Conservation (phyloP, 2,113 vertebrate genomes). For the Potamarius usumacintae region DNA sequence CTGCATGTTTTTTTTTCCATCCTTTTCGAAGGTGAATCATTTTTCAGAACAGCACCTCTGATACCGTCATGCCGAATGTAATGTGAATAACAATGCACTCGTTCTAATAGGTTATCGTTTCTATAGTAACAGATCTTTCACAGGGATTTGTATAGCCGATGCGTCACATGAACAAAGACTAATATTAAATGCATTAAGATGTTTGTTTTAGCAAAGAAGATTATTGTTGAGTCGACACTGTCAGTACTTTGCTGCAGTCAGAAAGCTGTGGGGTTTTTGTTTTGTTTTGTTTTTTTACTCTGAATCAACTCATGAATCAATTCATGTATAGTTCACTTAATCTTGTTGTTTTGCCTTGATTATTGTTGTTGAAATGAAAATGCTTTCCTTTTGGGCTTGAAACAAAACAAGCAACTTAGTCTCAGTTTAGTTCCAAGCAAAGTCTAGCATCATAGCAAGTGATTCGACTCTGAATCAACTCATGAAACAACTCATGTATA, state of each 20-base stretch:
- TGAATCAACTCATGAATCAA: no score
- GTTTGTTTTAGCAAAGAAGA: not conserved
- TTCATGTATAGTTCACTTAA: no score
- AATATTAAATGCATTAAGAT: not conserved
- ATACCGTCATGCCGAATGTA: not conserved
- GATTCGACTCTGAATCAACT: no score
- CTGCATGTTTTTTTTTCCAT: constrained; percentile 10
- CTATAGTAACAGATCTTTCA: not conserved
- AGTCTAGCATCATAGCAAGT: not conserved
- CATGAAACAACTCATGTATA: no score
- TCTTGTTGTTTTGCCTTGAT: no score
- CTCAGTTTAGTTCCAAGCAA: no score
- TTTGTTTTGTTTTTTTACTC: no score
- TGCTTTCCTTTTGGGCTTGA: no score
- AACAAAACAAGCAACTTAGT: no score
- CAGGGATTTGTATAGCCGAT: not conserved
- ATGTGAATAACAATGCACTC: not conserved
- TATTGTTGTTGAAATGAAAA: no score
- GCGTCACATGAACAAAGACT: not conserved
- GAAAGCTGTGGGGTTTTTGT: not conserved
- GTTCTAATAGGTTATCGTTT: not conserved
- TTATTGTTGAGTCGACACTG: not conserved
- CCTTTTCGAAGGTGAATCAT: not conserved
- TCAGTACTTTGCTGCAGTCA: not conserved
- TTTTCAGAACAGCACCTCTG: not conserved